Percentiles rank a stretch among this genome's conserved stretches.
These are phyloP conservation scores for Tinea trinotella DNA, from an alignment of 2,888 invertebrate genomes.

Conservation along the genomic window DNA sequence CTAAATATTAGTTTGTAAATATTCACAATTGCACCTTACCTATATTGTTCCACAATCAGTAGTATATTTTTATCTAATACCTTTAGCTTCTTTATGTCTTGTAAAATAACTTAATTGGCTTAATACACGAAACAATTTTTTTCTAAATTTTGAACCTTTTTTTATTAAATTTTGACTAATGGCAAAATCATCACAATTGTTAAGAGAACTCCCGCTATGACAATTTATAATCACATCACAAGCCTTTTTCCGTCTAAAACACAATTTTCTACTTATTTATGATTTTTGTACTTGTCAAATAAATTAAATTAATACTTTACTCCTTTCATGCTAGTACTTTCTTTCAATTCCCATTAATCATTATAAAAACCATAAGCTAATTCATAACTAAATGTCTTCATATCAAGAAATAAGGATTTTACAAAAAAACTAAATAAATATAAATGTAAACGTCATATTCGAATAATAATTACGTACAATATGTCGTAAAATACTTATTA, in stretches of 20 bases:
- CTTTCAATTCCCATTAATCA: neutral
- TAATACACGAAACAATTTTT: neutral
- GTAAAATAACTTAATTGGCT: conserved; percentile 2
- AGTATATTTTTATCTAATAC: neutral
- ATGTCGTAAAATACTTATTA: conserved; percentile 24
- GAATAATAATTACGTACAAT: neutral
- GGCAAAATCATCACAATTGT: conserved; percentile 70
- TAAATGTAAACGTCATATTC: neutral
- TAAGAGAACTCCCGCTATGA: conserved; percentile 36
- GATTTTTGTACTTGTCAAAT: neutral
- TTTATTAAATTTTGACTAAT: conserved; percentile 54
- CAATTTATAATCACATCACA: conserved; percentile 10
- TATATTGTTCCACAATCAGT: conserved; percentile 1
- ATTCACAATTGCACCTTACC: neutral
- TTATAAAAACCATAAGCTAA: conserved; percentile 1
- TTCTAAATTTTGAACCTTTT: conserved; percentile 12
- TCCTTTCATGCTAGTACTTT: conserved; percentile 3
- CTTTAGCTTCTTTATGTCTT: neutral
- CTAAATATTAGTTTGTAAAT: neutral
- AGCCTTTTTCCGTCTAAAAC: conserved; percentile 12
- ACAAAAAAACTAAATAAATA: neutral
- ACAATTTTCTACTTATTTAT: conserved; percentile 12
- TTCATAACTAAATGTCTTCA: neutral
- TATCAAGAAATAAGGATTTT: conserved; percentile 12
- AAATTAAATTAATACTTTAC: conserved; percentile 3